A percentile compares a stretch with the other conserved stretches of the same genome.
Evolutionary conservation across 2,888 invertebrate genomes (phyloP).

Genomic region (Congeria kusceri): DNA sequence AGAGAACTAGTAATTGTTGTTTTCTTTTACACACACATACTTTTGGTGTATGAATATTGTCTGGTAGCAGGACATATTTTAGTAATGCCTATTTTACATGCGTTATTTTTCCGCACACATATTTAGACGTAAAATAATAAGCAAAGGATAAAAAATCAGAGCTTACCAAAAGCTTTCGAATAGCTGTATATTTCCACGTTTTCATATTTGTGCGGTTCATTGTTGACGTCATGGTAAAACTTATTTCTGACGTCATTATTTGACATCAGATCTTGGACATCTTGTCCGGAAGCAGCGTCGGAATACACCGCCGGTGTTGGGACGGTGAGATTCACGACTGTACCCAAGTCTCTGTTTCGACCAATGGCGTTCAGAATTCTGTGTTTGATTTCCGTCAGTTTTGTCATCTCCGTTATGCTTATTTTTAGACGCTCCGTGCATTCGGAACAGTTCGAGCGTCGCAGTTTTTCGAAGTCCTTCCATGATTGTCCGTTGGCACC

Average conservation of each 20-base stretch:
- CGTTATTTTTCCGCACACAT: no score
- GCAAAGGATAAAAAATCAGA: no score
- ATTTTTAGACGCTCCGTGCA: constrained; percentile 30
- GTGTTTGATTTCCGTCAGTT: constrained; percentile 51
- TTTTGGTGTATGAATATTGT: no score
- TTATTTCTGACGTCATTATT: no score
- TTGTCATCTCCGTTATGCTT: constrained; percentile 40
- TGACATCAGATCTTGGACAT: no score
- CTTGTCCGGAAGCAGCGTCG: no score
- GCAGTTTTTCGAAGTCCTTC: constrained; percentile 37
- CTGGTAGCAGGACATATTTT: no score
- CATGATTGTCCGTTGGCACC: constrained; percentile 12
- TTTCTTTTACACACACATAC: no score
- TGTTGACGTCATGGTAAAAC: neutral
- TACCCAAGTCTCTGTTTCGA: constrained; percentile 1
- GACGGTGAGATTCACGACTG: neutral
- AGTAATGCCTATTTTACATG: no score
- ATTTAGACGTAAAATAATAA: no score
- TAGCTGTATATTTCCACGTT: constrained; percentile 46
- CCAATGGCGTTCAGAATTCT: constrained; percentile 53
- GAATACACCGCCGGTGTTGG: neutral
- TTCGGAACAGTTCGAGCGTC: constrained; percentile 42
- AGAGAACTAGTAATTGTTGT: no score
- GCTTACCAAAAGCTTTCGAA: constrained; percentile 42
- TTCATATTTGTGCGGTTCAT: neutral